Evolutionary conservation across 2,888 invertebrate genomes (phyloP).

Genomic region (Trachelus tabidus): DNA sequence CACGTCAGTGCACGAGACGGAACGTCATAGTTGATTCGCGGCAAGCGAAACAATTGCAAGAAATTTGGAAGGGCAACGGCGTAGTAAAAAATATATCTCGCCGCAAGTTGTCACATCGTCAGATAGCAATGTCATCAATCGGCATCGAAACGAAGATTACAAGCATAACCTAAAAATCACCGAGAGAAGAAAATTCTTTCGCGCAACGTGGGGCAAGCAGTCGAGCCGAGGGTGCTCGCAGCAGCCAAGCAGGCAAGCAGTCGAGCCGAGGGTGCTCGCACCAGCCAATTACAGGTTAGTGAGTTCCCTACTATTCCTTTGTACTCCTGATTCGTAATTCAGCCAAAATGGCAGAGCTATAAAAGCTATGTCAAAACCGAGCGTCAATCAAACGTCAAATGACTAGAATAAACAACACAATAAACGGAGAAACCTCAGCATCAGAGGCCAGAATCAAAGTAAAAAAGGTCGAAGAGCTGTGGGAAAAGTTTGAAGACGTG

Average conservation of each 20-base stretch:
- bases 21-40: slow-evolving; percentile 6
- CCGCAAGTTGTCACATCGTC: too few species aligned
- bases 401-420: slow-evolving; percentile 12
- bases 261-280: slow-evolving; percentile 7
- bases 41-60: too few species aligned
- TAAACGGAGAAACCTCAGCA: neutral
- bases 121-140: neutral
- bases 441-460: slow-evolving; percentile 13
- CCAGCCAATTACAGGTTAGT: slow-evolving; percentile 13
- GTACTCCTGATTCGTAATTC: slow-evolving; percentile 18
- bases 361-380: slow-evolving; percentile 10
- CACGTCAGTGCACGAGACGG: neutral
- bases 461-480: slow-evolving; percentile 15
- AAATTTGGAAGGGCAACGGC: too few species aligned
- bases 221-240: neutral
- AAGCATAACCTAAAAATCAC: neutral
- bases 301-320: slow-evolving; percentile 22
- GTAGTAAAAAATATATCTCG: too few species aligned
- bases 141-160: neutral
- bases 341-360: slow-evolving; percentile 18
- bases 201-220: slow-evolving; percentile 13
- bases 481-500: slow-evolving; percentile 15
- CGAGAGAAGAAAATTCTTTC: neutral
- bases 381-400: slow-evolving; percentile 14
- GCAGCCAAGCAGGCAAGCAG: neutral